Conservation (phyloP, 2,113 vertebrate species). For the Lepidothrix coronata region DNA sequence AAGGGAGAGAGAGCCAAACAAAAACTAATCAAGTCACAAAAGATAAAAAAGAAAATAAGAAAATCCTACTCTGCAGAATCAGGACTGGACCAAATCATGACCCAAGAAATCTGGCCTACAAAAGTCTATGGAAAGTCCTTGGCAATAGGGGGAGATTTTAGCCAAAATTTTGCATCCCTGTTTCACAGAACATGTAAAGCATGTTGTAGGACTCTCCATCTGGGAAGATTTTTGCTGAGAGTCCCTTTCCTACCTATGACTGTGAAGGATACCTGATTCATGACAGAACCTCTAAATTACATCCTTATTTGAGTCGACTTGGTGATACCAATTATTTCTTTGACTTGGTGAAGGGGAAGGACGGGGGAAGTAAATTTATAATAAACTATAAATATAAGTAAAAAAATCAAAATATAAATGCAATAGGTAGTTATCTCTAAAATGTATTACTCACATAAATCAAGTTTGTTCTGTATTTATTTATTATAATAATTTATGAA, state of each 20-base stretch:
- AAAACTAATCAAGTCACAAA: background rate
- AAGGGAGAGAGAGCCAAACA: background rate
- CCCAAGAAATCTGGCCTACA: background rate
- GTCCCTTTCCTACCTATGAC: accelerated
- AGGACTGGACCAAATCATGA: background rate
- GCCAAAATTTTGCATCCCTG: background rate
- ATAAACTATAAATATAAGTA: background rate
- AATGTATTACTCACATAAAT: background rate
- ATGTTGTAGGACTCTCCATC: background rate
- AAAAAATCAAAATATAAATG: background rate
- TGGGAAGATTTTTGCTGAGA: background rate
- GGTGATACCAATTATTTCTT: background rate
- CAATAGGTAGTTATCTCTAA: background rate
- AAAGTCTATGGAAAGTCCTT: background rate
- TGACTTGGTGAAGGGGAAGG: background rate
- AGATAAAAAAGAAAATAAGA: background rate
- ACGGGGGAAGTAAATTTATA: background rate
- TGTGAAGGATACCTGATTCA: background rate
- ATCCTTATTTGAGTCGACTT: background rate
- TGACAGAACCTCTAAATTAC: background rate
- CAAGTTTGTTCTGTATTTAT: background rate
- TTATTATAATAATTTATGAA: background rate
- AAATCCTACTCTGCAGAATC: background rate
- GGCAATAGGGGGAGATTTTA: background rate
- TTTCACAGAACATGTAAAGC: background rate